Base-by-base conservation (phyloP, 2,888 invertebrate species). In the Dryadula phaetusa region DNA sequence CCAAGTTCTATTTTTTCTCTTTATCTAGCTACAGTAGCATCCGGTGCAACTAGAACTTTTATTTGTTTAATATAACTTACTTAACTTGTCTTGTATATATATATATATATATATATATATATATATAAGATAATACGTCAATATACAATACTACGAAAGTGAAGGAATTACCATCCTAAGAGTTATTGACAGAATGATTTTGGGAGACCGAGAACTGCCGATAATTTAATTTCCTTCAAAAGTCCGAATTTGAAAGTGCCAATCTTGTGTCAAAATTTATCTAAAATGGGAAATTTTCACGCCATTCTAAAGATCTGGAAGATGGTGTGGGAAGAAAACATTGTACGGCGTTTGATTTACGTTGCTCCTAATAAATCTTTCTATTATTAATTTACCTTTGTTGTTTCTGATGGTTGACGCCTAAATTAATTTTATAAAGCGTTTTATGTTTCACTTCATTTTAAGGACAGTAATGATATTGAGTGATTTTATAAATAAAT, bases 301-400 rank as follows among this genome's bases (percentile, higher is more conserved):
- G 34, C 16, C 40, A 22, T 64, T 56, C 42, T 14, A 46, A 61
- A 61, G 58, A 53, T 66, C 56, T n/a, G n/a, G n/a, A n/a, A n/a
- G 56, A 20, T 47, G n/a, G 52, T 52, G 52, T 37, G 28, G 16
- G 62, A 42, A 52, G 67, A 69, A 69, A 72, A 70, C 64, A 73
- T 63, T 70, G 67, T 71, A 72, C 71, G 70, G 66, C 46, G 66
- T 72, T 63, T 18, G 56, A 67, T 52, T 58, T 62, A 46, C 22
- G 37, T 46, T 49, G 32, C 54, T 64, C 40, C 18, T 46, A n/a
- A 54, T 52, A 61, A 67, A 53, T 46, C 60, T 53, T 61, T 52
- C 3, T n/a, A n/a, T 40, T 22, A 56, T 56, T 37, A 40, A 37
- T 56, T 56, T 22, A 25, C n/a, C 22, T 40, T 56, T 56, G 22